Evolutionary conservation across 2,113 vertebrate genomes (phyloP).

Genomic region (Coregonus clupeaformis): DNA sequence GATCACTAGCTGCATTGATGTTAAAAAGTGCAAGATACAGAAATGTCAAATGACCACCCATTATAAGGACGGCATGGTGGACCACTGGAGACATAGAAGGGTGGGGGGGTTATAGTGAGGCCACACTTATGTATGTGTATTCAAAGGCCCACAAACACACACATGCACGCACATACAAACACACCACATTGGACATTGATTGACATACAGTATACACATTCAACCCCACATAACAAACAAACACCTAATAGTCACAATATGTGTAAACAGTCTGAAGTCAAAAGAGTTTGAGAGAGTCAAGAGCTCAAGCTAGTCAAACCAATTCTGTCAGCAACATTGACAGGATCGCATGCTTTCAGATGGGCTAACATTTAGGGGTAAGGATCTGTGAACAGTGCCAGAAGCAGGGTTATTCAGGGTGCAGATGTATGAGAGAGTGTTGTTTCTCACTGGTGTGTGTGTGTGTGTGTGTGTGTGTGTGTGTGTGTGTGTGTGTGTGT

Average conservation of each 20-base stretch:
- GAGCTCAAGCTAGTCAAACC: constrained; percentile 11
- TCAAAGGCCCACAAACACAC: no score
- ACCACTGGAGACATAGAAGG: no score
- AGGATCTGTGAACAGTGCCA: neutral
- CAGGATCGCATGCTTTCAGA: constrained; percentile 19
- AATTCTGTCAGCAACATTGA: constrained; percentile 22
- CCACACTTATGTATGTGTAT: no score
- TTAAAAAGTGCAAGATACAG: constrained; percentile 38
- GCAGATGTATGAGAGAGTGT: no score
- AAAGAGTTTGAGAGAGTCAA: constrained; percentile 9
- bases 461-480: no score
- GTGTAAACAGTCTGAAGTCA: constrained; percentile 34
- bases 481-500: no score
- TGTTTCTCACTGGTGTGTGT: no score
- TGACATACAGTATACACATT: constrained; percentile 16
- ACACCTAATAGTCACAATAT: neutral
- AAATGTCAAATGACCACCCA: constrained; percentile 1
- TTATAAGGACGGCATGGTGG: no score
- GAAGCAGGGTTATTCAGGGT: no score
- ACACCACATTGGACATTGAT: neutral
- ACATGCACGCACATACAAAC: no score
- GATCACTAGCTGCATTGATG: constrained; percentile 32
- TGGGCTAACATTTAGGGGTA: constrained; percentile 16
- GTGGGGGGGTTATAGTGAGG: no score
- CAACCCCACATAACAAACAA: constrained; percentile 11